Evolutionary conservation across 2,888 invertebrate genomes (phyloP).

Genomic region (Elaeidobius kamerunicus): DNA sequence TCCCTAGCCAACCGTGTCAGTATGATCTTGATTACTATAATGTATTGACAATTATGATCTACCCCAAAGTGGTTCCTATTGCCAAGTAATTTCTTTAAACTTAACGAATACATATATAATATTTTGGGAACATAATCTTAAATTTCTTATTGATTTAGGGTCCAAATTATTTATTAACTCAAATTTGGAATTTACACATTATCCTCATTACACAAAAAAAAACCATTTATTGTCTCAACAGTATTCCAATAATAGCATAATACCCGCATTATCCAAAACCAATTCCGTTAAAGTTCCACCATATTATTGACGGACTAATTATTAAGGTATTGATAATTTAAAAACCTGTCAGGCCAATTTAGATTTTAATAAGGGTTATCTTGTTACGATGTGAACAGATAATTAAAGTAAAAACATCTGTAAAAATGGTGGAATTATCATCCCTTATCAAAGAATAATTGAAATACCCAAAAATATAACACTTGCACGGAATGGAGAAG

Average conservation of each 20-base stretch:
- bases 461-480: slow-evolving; percentile 25
- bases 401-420: slow-evolving; percentile 21
- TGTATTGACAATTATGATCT: too few relatives aligned
- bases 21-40: too few relatives aligned
- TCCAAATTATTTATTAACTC: slow-evolving; percentile 15
- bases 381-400: slow-evolving; percentile 23
- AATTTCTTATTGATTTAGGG: slow-evolving; percentile 12
- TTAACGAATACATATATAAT: too few relatives aligned
- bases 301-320: slow-evolving; percentile 7
- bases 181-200: slow-evolving; percentile 9
- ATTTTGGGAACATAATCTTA: slow-evolving; percentile 11
- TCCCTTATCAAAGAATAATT: slow-evolving; percentile 22
- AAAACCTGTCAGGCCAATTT: slow-evolving; percentile 6
- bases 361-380: slow-evolving; percentile 9
- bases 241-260: not conserved
- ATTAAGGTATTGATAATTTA: slow-evolving; percentile 11
- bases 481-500: slow-evolving; percentile 17
- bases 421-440: slow-evolving; percentile 27
- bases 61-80: too few relatives aligned
- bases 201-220: slow-evolving; percentile 2
- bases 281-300: slow-evolving; percentile 4
- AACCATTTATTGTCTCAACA: slow-evolving; percentile 11
- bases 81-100: too few relatives aligned
- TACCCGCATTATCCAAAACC: slow-evolving; percentile 1
- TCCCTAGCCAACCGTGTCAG: too few relatives aligned